phyloP scores from a whole-genome alignment of 2,113 vertebrate species.

The Vombatus ursinus region DNA sequence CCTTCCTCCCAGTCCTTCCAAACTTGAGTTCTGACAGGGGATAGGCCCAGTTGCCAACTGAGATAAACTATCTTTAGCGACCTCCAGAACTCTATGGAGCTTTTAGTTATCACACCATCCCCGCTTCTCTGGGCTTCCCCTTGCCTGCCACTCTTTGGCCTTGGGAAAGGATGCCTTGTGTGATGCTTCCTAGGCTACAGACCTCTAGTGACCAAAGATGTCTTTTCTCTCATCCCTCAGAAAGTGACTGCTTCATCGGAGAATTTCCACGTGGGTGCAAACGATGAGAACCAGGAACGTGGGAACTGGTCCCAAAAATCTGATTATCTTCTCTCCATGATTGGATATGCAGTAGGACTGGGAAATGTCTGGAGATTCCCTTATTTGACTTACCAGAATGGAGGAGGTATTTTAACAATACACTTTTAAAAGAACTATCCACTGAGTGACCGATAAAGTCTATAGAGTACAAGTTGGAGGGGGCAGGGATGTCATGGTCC shows the following conservation, averaged over 20 bases:
- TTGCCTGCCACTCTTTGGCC: neutral
- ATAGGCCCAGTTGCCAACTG: neutral
- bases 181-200: slow-evolving; percentile 23
- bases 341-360: slow-evolving; percentile 96
- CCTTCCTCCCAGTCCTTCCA: neutral
- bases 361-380: slow-evolving; percentile 98
- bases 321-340: slow-evolving; percentile 95
- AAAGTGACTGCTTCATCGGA: slow-evolving; percentile 74
- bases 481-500: neutral
- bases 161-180: slow-evolving; percentile 28
- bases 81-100: neutral
- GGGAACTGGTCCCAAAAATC: slow-evolving; percentile 95
- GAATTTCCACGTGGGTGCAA: slow-evolving; percentile 63
- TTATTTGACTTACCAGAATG: slow-evolving; percentile 94
- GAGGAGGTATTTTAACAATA: slow-evolving; percentile 87
- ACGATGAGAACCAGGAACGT: slow-evolving; percentile 87
- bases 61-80: neutral
- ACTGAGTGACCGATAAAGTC: neutral
- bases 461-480: neutral
- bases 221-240: slow-evolving; percentile 69
- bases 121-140: rapidly evolving
- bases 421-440: neutral
- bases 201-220: neutral
- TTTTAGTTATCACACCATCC: neutral
- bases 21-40: neutral